Evolutionary conservation across 2,888 invertebrate species (phyloP), one percentile per base, ranked within the genome.

Genomic region (Cosmia trapezina): DNA sequence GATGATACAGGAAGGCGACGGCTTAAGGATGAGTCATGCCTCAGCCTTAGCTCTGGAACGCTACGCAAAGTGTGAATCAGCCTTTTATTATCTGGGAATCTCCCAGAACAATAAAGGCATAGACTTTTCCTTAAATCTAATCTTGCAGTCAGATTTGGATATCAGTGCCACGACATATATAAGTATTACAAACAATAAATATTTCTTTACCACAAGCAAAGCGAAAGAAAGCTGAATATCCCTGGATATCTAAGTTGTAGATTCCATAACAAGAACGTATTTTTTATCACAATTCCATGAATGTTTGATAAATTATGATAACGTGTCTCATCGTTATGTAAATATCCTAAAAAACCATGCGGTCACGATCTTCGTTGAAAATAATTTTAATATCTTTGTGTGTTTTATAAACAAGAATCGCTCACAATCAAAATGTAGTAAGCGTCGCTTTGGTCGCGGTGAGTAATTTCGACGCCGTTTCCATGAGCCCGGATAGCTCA

Each of bases 401-500:
- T 28, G 19, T 73, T 54, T 9, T 33, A 11, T 4, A 9, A 22
- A n/a, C 1, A 14, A 37, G 11, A 56, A 19, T 19, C 6, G 0
- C 4, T 45, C 12, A 17, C 9, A n/a, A 59, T 17, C 1, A 45
- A 70, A 79, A 76, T 47, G 79, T 62, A n/a, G 12, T 43, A 78
- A 57, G 12, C 28, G 43, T 17, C 70, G 51, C 69, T 57, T 61
- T n/a, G 51, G 33, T 51, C 9, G 0, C 67, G 19, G 70, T 80
- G 43, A 33, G 56, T 81, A 86, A 89, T 90, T 94, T 93, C 88
- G 56, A 0, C 0, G 0, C 0, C 0, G 0, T 0, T 0, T 0
- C 0, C 12, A 89, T 51, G 80, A 91, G 96, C 96, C 96, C 96
- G 96, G 96, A 96, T 96, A 96, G 96, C 96, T 96, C 96, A 96